A percentile compares a stretch with the other conserved stretches of the same genome.
Conservation (phyloP, 2,888 invertebrate species). For the Anticlea derivata region DNA sequence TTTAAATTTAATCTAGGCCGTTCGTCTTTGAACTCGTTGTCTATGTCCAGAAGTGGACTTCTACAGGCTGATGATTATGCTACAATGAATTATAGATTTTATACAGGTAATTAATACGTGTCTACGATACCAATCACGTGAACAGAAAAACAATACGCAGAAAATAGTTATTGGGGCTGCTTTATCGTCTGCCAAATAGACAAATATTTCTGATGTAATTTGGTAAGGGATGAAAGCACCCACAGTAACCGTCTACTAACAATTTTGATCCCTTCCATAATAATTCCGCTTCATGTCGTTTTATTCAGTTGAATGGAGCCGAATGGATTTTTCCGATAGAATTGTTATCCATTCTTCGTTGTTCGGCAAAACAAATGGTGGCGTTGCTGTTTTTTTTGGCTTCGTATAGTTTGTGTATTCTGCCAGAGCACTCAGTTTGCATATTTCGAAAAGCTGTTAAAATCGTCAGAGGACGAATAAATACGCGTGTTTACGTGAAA, state of each 20-base stretch:
- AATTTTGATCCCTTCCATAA: slow-evolving; percentile 57
- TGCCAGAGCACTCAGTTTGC: slow-evolving; percentile 6
- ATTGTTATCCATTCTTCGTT: slow-evolving; percentile 56
- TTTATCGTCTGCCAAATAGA: slow-evolving; percentile 11
- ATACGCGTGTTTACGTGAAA: too few relatives aligned
- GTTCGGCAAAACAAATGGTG: slow-evolving; percentile 24
- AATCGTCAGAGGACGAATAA: background rate
- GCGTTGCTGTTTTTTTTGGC: slow-evolving; percentile 11
- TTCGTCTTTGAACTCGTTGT: too few relatives aligned
- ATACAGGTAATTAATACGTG: too few relatives aligned
- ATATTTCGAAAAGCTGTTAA: slow-evolving; percentile 8
- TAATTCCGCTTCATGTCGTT: slow-evolving; percentile 76
- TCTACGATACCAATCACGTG: too few relatives aligned
- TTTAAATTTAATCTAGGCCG: too few relatives aligned
- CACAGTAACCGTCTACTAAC: slow-evolving; percentile 47
- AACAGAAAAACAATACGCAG: background rate
- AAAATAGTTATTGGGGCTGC: slow-evolving; percentile 6
- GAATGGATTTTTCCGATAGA: slow-evolving; percentile 78
- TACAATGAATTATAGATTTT: too few relatives aligned
- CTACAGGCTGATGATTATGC: too few relatives aligned
- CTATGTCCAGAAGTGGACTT: too few relatives aligned
- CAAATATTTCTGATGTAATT: slow-evolving; percentile 26
- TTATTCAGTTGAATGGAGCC: slow-evolving; percentile 70
- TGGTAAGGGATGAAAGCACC: slow-evolving; percentile 40
- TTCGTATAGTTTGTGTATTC: slow-evolving; percentile 18